Percentiles rank a stretch among this genome's conserved stretches.
These are phyloP conservation scores for Bombus breviceps DNA, from an alignment of 1,140 invertebrate species.

Conservation along the genomic window DNA sequence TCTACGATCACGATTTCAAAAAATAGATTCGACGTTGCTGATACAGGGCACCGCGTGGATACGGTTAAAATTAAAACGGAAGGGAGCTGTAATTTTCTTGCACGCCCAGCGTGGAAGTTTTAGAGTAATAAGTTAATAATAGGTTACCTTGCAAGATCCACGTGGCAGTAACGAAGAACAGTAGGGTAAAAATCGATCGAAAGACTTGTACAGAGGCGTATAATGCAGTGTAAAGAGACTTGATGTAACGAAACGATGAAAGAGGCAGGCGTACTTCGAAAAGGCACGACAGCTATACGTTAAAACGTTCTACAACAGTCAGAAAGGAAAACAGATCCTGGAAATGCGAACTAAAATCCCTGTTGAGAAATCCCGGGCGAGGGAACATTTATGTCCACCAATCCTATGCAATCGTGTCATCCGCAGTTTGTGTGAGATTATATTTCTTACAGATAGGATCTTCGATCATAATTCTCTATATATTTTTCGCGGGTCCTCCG, in stretches of 20 bases:
- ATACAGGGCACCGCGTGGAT: background rate
- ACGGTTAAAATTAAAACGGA: constrained; percentile 1
- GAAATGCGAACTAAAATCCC: too few relatives aligned
- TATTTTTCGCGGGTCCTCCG: too few relatives aligned
- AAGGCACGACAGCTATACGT: too few relatives aligned
- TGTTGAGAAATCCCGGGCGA: too few relatives aligned
- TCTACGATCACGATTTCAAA: background rate
- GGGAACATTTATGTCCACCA: too few relatives aligned
- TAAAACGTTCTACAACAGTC: too few relatives aligned
- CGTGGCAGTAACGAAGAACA: constrained; percentile 41
- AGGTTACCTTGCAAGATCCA: constrained; percentile 25
- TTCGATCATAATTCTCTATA: too few relatives aligned
- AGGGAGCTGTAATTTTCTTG: background rate
- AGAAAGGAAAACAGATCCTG: background rate
- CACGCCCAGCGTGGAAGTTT: background rate
- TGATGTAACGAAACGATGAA: background rate
- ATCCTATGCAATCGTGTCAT: too few relatives aligned
- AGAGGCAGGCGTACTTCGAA: background rate
- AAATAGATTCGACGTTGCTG: background rate
- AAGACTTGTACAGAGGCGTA: background rate
- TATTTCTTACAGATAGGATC: too few relatives aligned
- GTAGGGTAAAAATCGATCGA: constrained; percentile 24
- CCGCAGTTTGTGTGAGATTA: too few relatives aligned
- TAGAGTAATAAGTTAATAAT: constrained; percentile 45
- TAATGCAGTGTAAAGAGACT: background rate